These are phyloP conservation scores for Salvelinus namaycush DNA, from an alignment of 2,113 vertebrate species.

Conservation along the genomic window DNA sequence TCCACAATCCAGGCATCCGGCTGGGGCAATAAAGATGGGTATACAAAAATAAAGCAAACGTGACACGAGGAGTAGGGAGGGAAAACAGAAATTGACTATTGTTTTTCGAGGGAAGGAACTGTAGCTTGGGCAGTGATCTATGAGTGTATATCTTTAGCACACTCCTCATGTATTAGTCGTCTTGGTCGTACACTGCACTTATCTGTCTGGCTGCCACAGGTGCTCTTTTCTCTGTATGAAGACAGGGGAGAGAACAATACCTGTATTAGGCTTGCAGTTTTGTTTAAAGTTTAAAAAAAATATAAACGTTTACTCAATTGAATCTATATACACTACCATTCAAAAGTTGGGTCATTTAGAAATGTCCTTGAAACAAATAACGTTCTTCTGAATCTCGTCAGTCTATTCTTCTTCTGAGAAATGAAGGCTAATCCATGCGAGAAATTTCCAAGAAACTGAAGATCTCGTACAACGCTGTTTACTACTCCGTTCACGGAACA, in stretches of 20 bases:
- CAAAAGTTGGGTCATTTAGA: too few species aligned
- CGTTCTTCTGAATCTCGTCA: too few species aligned
- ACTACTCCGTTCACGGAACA: too few species aligned
- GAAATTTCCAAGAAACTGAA: too few species aligned
- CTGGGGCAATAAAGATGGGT: constrained; percentile 33
- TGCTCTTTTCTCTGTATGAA: constrained; percentile 3
- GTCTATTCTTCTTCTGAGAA: too few species aligned
- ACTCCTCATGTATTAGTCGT: constrained; percentile 10
- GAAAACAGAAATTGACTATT: constrained; percentile 24
- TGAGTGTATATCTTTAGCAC: constrained; percentile 6
- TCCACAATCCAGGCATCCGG: constrained; percentile 35
- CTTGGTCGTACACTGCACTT: neutral
- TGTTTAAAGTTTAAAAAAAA: too few species aligned
- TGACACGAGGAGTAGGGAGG: neutral
- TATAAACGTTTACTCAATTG: too few species aligned
- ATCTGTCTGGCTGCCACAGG: neutral
- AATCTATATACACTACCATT: too few species aligned
- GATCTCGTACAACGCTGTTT: too few species aligned
- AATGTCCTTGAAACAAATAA: too few species aligned
- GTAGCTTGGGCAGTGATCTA: constrained; percentile 4
- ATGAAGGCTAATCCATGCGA: too few species aligned
- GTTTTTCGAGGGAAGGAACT: neutral
- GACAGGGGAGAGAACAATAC: neutral
- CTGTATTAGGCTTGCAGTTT: too few species aligned
- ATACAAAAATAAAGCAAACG: constrained; percentile 31